Evolutionary conservation across 2,888 invertebrate species (phyloP).

Genomic region (Macropis europaea): DNA sequence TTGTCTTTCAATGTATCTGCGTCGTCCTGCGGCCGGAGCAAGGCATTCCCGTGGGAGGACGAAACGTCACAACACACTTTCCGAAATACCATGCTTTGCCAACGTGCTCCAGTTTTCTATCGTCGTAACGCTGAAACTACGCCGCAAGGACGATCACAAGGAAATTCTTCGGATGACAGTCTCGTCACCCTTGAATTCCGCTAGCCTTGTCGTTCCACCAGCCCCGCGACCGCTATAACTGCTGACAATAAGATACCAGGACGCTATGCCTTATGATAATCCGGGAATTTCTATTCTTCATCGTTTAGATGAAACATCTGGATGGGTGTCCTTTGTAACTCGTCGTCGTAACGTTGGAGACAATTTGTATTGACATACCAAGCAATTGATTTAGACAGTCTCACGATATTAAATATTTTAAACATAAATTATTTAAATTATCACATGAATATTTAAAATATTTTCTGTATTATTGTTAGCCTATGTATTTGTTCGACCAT

Average conservation of each 20-base stretch:
- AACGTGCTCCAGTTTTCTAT: conserved; percentile 22
- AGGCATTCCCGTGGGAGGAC: neutral
- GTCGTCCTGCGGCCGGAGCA: neutral
- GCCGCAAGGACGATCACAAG: conserved; percentile 36
- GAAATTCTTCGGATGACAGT: conserved; percentile 50
- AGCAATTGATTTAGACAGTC: too few species aligned
- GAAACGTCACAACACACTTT: neutral
- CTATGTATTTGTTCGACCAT: too few species aligned
- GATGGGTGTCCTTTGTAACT: too few species aligned
- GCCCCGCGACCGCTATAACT: neutral
- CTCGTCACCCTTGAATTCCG: conserved; percentile 39
- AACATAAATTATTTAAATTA: too few species aligned
- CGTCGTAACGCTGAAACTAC: neutral
- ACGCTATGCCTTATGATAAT: neutral
- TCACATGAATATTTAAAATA: too few species aligned
- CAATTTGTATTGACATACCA: too few species aligned
- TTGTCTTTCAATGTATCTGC: conserved; percentile 9
- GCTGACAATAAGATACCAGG: conserved; percentile 17
- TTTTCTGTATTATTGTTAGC: too few species aligned
- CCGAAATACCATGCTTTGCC: conserved; percentile 5
- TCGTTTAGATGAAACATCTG: too few species aligned
- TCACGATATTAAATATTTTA: too few species aligned
- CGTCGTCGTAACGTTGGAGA: too few species aligned
- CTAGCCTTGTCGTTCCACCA: neutral
- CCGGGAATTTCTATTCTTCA: neutral